Evolutionary conservation across 2,888 invertebrate genomes (phyloP), one percentile per base, ranked within the genome.

Genomic region (Nemapogon koenigi): DNA sequence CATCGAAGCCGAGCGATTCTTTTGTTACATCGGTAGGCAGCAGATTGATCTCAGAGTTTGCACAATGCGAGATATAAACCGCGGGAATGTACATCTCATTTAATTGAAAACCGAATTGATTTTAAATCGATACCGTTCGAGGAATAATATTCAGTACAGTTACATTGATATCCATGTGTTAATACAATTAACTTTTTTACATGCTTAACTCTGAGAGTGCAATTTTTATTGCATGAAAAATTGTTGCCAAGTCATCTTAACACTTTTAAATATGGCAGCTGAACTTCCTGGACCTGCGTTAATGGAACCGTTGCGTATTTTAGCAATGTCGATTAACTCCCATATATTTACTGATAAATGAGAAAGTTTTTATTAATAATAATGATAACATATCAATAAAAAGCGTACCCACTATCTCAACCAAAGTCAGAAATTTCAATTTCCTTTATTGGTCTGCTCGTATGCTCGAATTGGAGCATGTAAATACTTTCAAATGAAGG

Each of bases 61-160:
- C 55, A 68, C 68, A 69, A 66, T 65, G 57, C 57, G 53, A 62
- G 63, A 69, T 69, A 64, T 65, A 54, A 62, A 64, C 59, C 62
- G 56, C 65, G 62, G 65, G 65, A 69, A 71, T 62, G 58, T 60
- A 55, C 57, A 51, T 60, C 62, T 64, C 57, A 52, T 63, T 59
- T 66, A 68, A 75, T 76, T 71, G 66, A 72, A 72, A 66, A 59
- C 59, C 58, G 61, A 67, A 72, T 72, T 60, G 59, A 68, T 69
- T 68, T 67, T 64, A 53, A 51, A 59, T 61, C 58, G 53, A 66
- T 67, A 57, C 57, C 62, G 64, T 69, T 68, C 50, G 58, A 62
- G 56, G 53, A 59, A 59, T 62, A 53, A 14, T 27, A 16, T 59
- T 51, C 49, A 55, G 59, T 57, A 58, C 55, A 59, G 61, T 64